Evolutionary conservation across 1,140 invertebrate species (phyloP).

Genomic region (Theocolax elegans): DNA sequence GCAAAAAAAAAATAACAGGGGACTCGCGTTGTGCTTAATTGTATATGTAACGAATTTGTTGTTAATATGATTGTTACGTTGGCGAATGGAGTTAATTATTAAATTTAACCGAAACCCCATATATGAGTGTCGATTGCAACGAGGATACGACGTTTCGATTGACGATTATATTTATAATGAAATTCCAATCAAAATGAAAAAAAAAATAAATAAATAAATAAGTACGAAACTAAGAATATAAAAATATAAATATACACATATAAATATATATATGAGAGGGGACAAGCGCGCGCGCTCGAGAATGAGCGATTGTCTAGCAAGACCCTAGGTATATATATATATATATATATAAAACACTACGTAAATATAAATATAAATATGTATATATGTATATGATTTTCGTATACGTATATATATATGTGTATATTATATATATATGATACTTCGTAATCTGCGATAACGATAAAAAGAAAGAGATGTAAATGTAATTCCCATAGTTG

Average conservation of each 20-base stretch:
- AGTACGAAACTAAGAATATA: no score
- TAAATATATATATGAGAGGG: not conserved
- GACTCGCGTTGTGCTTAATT: not conserved
- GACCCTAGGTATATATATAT: no score
- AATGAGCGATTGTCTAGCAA: no score
- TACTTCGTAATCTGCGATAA: slow-evolving; percentile 23
- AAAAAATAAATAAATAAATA: no score
- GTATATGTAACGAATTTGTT: slow-evolving; percentile 36
- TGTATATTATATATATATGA: not conserved
- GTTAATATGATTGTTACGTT: slow-evolving; percentile 39
- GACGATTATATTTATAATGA: not conserved
- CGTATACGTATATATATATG: not conserved
- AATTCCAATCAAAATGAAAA: no score
- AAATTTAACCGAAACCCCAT: not conserved
- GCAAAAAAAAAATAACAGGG: no score
- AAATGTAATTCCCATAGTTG: slow-evolving; percentile 32
- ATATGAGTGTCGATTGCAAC: not conserved
- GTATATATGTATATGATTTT: not conserved
- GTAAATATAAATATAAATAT: no score
- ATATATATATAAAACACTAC: no score
- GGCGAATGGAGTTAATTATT: not conserved
- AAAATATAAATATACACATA: not conserved
- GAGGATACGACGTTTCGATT: not conserved
- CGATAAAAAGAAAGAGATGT: slow-evolving; percentile 18
- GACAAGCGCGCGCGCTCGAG: not conserved